Conservation (phyloP, 2,113 vertebrate genomes). For the Amblyopsis rosae region DNA sequence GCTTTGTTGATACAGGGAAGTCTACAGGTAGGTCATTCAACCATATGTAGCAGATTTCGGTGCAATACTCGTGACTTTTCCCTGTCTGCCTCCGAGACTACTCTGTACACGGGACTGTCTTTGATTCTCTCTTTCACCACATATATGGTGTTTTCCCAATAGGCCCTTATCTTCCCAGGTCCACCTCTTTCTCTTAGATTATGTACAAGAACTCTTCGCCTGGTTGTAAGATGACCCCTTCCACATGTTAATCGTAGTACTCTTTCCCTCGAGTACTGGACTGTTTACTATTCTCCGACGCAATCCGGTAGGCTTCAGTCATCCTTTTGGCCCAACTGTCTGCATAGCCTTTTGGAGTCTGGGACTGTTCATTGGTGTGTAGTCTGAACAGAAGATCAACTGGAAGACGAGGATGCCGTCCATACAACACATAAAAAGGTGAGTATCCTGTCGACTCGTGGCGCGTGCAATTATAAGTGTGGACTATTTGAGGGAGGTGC, state of each 20-base stretch:
- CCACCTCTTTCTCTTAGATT: constrained; percentile 24
- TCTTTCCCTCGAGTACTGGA: background rate
- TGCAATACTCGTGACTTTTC: background rate
- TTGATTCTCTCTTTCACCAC: background rate
- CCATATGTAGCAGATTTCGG: background rate
- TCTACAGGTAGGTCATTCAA: background rate
- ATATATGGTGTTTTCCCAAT: constrained; percentile 18
- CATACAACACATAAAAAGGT: constrained; percentile 7
- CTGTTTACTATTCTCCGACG: constrained; percentile 3
- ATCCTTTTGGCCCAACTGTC: constrained; percentile 14
- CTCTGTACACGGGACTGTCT: background rate
- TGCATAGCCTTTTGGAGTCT: constrained; percentile 1
- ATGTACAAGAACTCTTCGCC: constrained; percentile 8
- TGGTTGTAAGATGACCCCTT: background rate
- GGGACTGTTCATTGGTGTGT: background rate
- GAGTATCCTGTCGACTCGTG: constrained; percentile 18
- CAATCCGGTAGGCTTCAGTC: constrained; percentile 19
- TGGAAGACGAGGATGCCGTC: constrained; percentile 2
- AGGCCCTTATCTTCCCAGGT: constrained; percentile 24
- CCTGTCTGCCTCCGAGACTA: background rate
- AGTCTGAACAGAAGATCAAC: constrained; percentile 8
- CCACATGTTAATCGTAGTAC: constrained; percentile 16
- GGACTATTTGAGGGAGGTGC: background rate
- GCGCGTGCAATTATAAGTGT: constrained; percentile 9
- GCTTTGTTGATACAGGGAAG: background rate